Base-by-base conservation (phyloP, 1,140 invertebrate species). In the Camponotus pennsylvanicus region DNA sequence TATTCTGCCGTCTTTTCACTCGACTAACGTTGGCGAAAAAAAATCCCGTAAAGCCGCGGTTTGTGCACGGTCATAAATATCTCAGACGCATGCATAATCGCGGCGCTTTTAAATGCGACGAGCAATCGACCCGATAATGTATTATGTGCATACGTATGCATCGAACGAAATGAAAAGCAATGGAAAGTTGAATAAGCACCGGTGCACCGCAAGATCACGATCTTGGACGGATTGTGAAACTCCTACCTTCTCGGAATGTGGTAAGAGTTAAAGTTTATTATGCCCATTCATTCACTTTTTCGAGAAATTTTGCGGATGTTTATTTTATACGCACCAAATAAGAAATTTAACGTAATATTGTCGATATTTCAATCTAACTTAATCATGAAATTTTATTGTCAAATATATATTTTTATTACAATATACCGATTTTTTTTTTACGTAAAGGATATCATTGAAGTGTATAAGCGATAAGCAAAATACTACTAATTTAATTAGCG, bases 161-260 rank as follows among this genome's bases (percentile, higher is more conserved):
- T 73, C 75, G 84, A 64, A 90, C 89, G 85, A 91, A 90, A 90
- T 86, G 90, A 87, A 91, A 91, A 91, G 90, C 90, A 90, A 90
- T 86, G 90, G 89, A 91, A 91, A 91, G 90, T 91, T 76, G 87
- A 90, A 88, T 86, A 73, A 88, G 73, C 59, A 66, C 34, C 61
- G 70, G 18, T 66, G 59, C 37, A 15, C 83, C 37, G 34, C 83
- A 82, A 90, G 89, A 90, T 90, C 90, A 84, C 79, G 87, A 91
- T 90, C 88, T 88, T 75, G 64, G 66, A 15, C 57, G 61, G 79
- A 90, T 90, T 90, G 80, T 70, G 89, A 90, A 87, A 90, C 55
- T 69, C 27, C 52, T 63, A 77, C 63, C 87, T 78, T 66, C 45
- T 78, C 87, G 83, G 57, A 83, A 49, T 66, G 49, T 52, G 67